Conservation (phyloP, 1,140 invertebrate genomes). For the Drosophila trapezifrons region DNA sequence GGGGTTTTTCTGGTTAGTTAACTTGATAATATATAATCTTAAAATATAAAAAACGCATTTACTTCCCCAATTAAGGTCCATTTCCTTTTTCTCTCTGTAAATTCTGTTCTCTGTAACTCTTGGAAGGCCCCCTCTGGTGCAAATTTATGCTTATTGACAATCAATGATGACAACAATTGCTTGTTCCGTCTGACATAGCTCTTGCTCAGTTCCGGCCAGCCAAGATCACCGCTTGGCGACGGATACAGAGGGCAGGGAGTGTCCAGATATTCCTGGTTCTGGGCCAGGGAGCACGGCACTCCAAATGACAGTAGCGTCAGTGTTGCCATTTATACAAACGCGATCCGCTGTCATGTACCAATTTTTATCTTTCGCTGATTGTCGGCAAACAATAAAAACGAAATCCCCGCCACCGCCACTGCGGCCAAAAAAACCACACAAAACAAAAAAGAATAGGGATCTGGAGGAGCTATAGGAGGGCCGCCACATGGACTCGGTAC, state of each 20-base stretch:
- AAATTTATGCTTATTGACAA: slow-evolving; percentile 84
- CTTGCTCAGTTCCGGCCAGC: slow-evolving; percentile 50
- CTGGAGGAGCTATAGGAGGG: slow-evolving; percentile 19
- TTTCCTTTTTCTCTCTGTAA: background rate
- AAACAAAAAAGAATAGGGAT: slow-evolving; percentile 33
- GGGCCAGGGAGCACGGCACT: slow-evolving; percentile 48
- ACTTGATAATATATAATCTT: no score
- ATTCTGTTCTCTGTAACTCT: slow-evolving; percentile 5
- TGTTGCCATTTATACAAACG: slow-evolving; percentile 84
- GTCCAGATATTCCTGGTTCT: background rate
- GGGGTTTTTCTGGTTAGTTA: no score
- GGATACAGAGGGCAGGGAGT: background rate
- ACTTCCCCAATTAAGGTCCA: no score
- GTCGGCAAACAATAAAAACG: slow-evolving; percentile 83
- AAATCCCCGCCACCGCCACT: slow-evolving; percentile 59
- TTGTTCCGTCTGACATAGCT: slow-evolving; percentile 72
- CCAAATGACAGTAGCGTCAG: slow-evolving; percentile 81
- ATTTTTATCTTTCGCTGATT: slow-evolving; percentile 83
- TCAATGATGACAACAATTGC: slow-evolving; percentile 84
- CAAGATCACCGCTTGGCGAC: slow-evolving; percentile 3
- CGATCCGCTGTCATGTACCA: slow-evolving; percentile 83
- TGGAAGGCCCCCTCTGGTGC: slow-evolving; percentile 69
- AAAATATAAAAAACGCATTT: no score
- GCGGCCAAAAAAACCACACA: slow-evolving; percentile 24
- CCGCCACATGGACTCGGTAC: slow-evolving; percentile 50